Percentiles rank a stretch among this genome's conserved stretches.
These are phyloP conservation scores for Lepilemur ruficaudatus DNA, from an alignment of 2,797 vertebrate species.

Conservation along the genomic window DNA sequence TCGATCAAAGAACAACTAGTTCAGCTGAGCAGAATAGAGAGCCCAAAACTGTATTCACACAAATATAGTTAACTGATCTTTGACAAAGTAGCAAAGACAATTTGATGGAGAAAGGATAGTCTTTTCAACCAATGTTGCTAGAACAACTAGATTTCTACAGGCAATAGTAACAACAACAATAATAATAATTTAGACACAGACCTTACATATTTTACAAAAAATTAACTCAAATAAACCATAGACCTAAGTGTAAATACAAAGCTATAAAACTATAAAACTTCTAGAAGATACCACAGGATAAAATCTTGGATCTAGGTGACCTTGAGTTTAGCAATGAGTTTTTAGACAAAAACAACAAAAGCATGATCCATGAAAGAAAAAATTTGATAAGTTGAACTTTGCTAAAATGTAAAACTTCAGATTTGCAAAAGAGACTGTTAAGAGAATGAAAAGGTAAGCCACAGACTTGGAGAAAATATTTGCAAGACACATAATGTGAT, in stretches of 20 bases:
- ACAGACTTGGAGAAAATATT: not conserved
- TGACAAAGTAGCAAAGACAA: not conserved
- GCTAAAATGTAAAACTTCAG: not conserved
- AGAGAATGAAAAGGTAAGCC: not conserved
- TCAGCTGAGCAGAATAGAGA: not conserved
- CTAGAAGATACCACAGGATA: not conserved
- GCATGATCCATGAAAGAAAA: not conserved
- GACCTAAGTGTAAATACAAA: not conserved
- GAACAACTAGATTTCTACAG: not conserved
- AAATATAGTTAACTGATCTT: not conserved
- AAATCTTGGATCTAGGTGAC: not conserved
- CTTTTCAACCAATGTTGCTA: not conserved
- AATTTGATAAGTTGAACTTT: not conserved
- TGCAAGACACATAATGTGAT: not conserved
- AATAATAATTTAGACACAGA: not conserved
- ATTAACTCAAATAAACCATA: not conserved
- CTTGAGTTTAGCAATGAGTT: not conserved
- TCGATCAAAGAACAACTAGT: not conserved
- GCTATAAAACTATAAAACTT: not conserved
- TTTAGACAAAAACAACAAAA: not conserved
- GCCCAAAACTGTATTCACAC: not conserved
- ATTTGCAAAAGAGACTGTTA: not conserved
- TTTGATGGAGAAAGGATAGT: not conserved
- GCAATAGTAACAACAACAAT: not conserved
- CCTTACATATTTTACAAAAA: not conserved